These are phyloP conservation scores for Rhinichthys osculus DNA, from an alignment of 2,797 vertebrate genomes.

Conservation along the genomic window DNA sequence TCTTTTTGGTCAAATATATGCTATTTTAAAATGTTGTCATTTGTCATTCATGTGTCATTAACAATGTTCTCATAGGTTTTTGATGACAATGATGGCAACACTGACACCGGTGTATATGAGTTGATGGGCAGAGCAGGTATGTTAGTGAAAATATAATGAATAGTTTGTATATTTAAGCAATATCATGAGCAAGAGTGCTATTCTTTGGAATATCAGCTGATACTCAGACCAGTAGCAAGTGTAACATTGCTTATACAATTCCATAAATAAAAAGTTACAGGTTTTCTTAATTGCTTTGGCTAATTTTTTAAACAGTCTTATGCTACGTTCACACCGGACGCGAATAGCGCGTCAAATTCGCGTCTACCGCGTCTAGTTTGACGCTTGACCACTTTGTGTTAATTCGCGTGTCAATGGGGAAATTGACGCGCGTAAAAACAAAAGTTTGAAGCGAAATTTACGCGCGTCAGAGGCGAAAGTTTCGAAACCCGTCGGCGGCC, in stretches of 20 bases:
- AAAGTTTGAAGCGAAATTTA: too few species aligned
- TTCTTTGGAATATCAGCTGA: background rate
- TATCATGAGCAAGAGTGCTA: background rate
- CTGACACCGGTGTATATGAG: constrained; percentile 70
- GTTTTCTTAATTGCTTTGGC: background rate
- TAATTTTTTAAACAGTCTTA: background rate
- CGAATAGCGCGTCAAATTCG: too few species aligned
- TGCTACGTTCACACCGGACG: too few species aligned
- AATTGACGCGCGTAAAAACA: too few species aligned
- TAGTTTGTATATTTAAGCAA: background rate
- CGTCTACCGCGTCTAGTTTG: too few species aligned
- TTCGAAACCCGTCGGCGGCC: too few species aligned
- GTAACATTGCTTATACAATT: background rate
- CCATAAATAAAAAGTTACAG: background rate
- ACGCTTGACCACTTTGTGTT: too few species aligned
- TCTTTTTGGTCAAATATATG: background rate
- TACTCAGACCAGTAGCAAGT: background rate
- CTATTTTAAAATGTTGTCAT: background rate
- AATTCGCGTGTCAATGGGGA: too few species aligned
- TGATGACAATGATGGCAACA: constrained; percentile 51
- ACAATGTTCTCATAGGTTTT: constrained; percentile 65
- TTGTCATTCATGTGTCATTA: background rate
- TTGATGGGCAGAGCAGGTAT: constrained; percentile 75
- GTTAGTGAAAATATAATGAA: constrained; percentile 28
- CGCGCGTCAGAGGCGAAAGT: too few species aligned